These are phyloP conservation scores for Stichodactyla mertensii DNA, from an alignment of 64 coral and sea anemone genomes.

Conservation along the genomic window DNA sequence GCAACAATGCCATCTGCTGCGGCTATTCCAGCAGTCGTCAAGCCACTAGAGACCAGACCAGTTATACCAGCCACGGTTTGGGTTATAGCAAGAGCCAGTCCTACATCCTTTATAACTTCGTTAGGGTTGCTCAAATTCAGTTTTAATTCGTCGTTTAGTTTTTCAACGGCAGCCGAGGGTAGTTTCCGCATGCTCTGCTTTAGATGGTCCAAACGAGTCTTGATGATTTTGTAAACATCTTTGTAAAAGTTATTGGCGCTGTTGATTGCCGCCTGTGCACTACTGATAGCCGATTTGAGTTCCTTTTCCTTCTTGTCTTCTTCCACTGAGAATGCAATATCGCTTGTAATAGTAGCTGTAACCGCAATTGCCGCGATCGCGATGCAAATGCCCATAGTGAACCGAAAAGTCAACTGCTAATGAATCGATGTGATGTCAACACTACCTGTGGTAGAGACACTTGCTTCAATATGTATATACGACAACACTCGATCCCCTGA, in stretches of 20 bases:
- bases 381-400: slow-evolving; percentile 57
- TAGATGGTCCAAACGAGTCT: slow-evolving; percentile 64
- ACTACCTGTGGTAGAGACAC: neutral
- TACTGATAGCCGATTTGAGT: slow-evolving; percentile 29
- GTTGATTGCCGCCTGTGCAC: slow-evolving; percentile 53
- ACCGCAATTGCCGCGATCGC: slow-evolving; percentile 59
- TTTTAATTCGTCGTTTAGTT: slow-evolving; percentile 51
- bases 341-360: slow-evolving; percentile 56
- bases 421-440: too few relatives aligned
- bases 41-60: slow-evolving; percentile 37
- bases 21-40: slow-evolving; percentile 61
- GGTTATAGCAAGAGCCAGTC: slow-evolving; percentile 17
- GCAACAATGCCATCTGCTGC: slow-evolving; percentile 65
- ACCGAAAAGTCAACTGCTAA: neutral
- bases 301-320: slow-evolving; percentile 62
- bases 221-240: slow-evolving; percentile 63
- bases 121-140: slow-evolving; percentile 44
- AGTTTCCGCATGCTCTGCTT: slow-evolving; percentile 70
- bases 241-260: slow-evolving; percentile 58
- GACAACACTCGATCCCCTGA: neutral
- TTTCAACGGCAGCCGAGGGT: slow-evolving; percentile 53
- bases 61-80: slow-evolving; percentile 36
- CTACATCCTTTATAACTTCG: slow-evolving; percentile 43
- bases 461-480: neutral
- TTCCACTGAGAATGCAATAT: slow-evolving; percentile 46